These are phyloP conservation scores for Adrianichthys oophorus DNA, from an alignment of 2,797 vertebrate species.

Conservation along the genomic window DNA sequence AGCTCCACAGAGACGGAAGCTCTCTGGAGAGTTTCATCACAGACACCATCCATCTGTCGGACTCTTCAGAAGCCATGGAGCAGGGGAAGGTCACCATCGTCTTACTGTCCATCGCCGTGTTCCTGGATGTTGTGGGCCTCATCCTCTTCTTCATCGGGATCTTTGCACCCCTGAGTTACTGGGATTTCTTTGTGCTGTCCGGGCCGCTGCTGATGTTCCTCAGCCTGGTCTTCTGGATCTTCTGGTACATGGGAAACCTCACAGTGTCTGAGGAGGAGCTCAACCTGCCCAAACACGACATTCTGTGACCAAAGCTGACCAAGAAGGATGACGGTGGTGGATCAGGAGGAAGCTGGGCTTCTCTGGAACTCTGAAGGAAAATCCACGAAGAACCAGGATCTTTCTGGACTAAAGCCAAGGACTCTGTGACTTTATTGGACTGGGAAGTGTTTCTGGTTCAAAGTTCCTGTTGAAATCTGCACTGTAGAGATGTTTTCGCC, in stretches of 20 bases:
- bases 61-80: slow-evolving; percentile 61
- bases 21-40: slow-evolving; percentile 4
- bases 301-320: slow-evolving; percentile 26
- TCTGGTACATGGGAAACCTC: slow-evolving; percentile 88
- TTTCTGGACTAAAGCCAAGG: slow-evolving; percentile 5
- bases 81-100: slow-evolving; percentile 38
- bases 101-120: slow-evolving; percentile 75
- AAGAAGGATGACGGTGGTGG: neutral
- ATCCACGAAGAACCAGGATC: neutral
- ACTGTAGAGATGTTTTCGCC: slow-evolving; percentile 1
- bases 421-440: slow-evolving; percentile 20
- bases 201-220: slow-evolving; percentile 85
- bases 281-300: slow-evolving; percentile 30
- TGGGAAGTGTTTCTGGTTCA: slow-evolving; percentile 17
- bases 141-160: slow-evolving; percentile 83
- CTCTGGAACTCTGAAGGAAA: neutral
- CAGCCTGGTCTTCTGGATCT: slow-evolving; percentile 86
- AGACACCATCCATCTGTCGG: neutral
- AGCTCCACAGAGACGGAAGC: slow-evolving; percentile 2
- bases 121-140: slow-evolving; percentile 79
- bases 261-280: slow-evolving; percentile 77
- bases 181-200: slow-evolving; percentile 88
- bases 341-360: neutral
- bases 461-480: slow-evolving; percentile 20
- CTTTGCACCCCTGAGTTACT: slow-evolving; percentile 77